These are phyloP conservation scores for Dufourea novaeangliae DNA, from an alignment of 1,140 invertebrate genomes.

Conservation along the genomic window DNA sequence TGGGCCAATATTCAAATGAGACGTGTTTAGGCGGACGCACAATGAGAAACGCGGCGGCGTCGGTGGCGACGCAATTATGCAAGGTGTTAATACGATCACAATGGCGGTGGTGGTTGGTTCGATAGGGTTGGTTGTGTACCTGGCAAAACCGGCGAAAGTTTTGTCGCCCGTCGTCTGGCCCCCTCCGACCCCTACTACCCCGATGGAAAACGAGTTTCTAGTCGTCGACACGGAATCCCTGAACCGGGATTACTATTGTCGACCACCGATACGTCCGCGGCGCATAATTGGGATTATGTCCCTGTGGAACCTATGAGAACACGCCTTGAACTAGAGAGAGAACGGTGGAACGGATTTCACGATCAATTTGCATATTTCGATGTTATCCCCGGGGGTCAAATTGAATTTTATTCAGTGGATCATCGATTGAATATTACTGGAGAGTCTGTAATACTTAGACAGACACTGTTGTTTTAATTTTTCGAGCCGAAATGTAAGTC, in stretches of 20 bases:
- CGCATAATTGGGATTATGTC: conserved; percentile 74
- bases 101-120: conserved; percentile 69
- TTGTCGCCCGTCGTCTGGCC: conserved; percentile 58
- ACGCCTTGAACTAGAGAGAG: neutral
- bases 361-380: conserved; percentile 71
- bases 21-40: conserved; percentile 72
- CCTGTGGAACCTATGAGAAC: conserved; percentile 57
- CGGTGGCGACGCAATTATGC: conserved; percentile 74
- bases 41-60: conserved; percentile 67
- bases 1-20: conserved; percentile 80
- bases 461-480: too few relatives aligned
- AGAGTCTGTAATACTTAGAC: too few relatives aligned
- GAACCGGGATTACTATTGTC: conserved; percentile 70
- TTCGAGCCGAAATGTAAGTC: too few relatives aligned
- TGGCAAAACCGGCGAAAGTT: conserved; percentile 71
- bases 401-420: too few relatives aligned
- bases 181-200: too few relatives aligned
- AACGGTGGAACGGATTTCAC: too few relatives aligned
- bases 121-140: conserved; percentile 72
- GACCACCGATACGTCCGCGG: conserved; percentile 6
- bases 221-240: neutral
- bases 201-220: conserved; percentile 56
- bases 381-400: too few relatives aligned
- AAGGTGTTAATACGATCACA: conserved; percentile 80
- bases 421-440: too few relatives aligned